Evolutionary conservation across 2,797 vertebrate species (phyloP), one percentile per base, ranked within the genome.

Genomic region (Schizopygopsis pylzovi): DNA sequence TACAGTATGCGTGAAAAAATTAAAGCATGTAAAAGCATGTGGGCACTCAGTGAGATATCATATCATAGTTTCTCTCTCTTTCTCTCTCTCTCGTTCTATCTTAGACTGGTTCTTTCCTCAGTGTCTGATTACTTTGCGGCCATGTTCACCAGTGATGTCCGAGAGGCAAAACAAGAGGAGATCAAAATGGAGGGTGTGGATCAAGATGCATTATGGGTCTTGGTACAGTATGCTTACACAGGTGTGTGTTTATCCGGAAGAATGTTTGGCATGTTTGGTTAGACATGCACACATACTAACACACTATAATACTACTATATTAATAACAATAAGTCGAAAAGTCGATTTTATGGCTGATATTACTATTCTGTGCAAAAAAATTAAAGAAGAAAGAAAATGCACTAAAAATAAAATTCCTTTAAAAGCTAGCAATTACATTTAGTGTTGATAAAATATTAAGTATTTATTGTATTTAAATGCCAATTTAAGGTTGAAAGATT

Each of bases 51-150:
- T 61, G n/a, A 59, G 22, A 49, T 45, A 12, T 49, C 18, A 2
- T 76, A 13, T 61, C 47, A 73, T 41, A 22, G 1, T 79, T 28
- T 83, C 28, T 82, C 41, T 76, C 13, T 25, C 33, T n/a, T 7
- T 83, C 16, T 86, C 80, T 81, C n/a, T 83, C 28, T 77, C 12
- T 25, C 25, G 22, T 13, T 45, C 68, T 0, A 76, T 89, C 70
- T 85, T 89, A 99, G 98, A 87, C 93, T 99, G 91, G 97, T 99
- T 88, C 96, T 99, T 33, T 99, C 97, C 67, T 98, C 98, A 9
- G 98, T 99, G 92, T 99, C 98, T 0, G 98, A 99, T 95, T 99
- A 99, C 94, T 99, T 99, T 93, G 98, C 98, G 2, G 98, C 97
- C 87, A 99, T 99, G 98, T 99, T 99, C 92, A 99, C 97, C 89